Conservation (phyloP, 2,113 vertebrate genomes). For the Pygoscelis adeliae region DNA sequence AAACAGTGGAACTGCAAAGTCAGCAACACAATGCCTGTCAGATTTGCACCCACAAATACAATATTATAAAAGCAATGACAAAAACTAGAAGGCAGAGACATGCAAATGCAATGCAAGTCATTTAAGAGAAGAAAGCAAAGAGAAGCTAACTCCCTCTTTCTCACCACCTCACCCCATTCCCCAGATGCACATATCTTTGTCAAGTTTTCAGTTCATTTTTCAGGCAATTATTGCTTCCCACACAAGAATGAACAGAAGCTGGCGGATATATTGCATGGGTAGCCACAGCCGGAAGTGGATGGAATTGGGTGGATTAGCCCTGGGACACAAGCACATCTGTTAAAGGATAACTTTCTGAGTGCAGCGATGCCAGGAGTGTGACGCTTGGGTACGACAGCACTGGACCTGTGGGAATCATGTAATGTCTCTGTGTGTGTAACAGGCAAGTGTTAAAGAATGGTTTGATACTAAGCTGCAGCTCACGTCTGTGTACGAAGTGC, state of each 20-base stretch:
- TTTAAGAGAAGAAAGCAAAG: neutral
- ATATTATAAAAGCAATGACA: too few relatives aligned
- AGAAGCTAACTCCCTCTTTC: neutral
- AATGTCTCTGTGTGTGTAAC: neutral
- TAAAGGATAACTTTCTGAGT: neutral
- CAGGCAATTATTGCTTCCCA: neutral
- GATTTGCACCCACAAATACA: neutral
- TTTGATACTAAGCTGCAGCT: neutral
- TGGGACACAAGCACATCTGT: neutral
- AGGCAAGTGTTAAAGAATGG: neutral
- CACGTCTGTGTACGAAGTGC: rapidly evolving
- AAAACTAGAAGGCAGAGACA: neutral
- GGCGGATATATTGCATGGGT: rapidly evolving
- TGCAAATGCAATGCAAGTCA: too few relatives aligned
- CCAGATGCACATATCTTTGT: neutral
- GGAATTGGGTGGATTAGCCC: neutral
- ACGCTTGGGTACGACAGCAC: rapidly evolving
- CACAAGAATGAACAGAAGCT: neutral
- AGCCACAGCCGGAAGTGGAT: neutral
- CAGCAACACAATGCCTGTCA: neutral
- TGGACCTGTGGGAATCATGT: neutral
- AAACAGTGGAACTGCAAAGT: neutral
- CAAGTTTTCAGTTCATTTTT: neutral
- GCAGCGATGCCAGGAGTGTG: neutral
- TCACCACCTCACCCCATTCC: neutral